Evolutionary conservation across 1,140 invertebrate genomes (phyloP), one percentile per base, ranked within the genome.

Genomic region (Magallana gigas): DNA sequence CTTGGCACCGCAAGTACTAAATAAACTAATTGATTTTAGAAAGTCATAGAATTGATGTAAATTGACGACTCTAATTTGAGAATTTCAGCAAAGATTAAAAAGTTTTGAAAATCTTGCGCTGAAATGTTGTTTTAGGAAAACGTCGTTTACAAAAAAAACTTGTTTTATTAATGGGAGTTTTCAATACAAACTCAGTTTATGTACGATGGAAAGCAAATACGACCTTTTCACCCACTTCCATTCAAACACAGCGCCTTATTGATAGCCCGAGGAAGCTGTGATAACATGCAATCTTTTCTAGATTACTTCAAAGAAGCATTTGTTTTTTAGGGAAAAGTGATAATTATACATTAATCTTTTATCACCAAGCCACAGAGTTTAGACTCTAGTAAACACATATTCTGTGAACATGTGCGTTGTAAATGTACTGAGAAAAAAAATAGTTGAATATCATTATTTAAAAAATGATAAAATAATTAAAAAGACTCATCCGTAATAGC

Each of bases 161-260:
- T 76, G 23, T 76, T 76, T 76, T 36, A 76, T 76, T 76, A 76
- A 76, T 76, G 68, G 68, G 68, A 76, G 68, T 76, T 76, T 76
- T 76, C 68, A 76, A 76, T 23, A 76, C 68, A 36, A 36, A 36
- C 7, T 36, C 23, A 11, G 68, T 11, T 76, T 76, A 29, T 76
- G 68, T 11, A 7, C 12, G 68, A 29, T 76, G 68, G 29, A 76
- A 76, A 76, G 36, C 68, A 76, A 76, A 76, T 23, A 12, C 36
- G 23, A 29, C 9, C 68, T 76, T 9, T 29, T 29, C 23, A 36
- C 68, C 68, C 8, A 76, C 23, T 29, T 29, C 23, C 68, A 76
- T 76, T 76, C 68, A 76, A 23, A 62, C 23, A 76, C 68, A 76
- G 68, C 8, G 23, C 68, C 1, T 8, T 23, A 76, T 23, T 76